These are phyloP conservation scores for Caracal caracal DNA, from an alignment of 2,113 vertebrate species.

Conservation along the genomic window DNA sequence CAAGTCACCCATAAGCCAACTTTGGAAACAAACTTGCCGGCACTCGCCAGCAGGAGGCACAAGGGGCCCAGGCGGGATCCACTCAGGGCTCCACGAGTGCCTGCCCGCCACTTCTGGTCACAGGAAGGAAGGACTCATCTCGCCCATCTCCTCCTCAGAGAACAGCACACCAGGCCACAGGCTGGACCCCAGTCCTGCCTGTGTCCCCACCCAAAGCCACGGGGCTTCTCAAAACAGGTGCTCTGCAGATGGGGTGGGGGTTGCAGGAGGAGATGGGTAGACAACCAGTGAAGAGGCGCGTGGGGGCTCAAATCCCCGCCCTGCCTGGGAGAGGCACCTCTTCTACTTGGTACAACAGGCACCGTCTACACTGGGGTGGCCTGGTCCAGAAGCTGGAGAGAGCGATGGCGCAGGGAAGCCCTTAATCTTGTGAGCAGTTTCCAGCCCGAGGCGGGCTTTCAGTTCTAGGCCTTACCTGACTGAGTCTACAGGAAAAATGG, in stretches of 20 bases:
- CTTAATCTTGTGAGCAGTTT: not conserved
- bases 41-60: not conserved
- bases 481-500: not conserved
- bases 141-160: not conserved
- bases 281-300: not conserved
- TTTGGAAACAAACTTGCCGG: not conserved
- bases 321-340: not conserved
- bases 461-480: not conserved
- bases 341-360: not conserved
- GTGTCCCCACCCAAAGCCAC: not conserved
- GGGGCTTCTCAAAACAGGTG: not conserved
- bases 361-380: not conserved
- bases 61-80: not conserved
- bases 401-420: not conserved
- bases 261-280: not conserved
- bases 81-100: not conserved
- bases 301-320: not conserved
- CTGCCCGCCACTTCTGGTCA: not conserved
- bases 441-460: not conserved
- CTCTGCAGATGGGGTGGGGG: not conserved
- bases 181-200: not conserved
- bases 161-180: not conserved
- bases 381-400: not conserved
- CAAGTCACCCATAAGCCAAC: not conserved
- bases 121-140: not conserved